Conservation (phyloP, 1,140 invertebrate genomes). For the Akabosia matsudoensis region DNA sequence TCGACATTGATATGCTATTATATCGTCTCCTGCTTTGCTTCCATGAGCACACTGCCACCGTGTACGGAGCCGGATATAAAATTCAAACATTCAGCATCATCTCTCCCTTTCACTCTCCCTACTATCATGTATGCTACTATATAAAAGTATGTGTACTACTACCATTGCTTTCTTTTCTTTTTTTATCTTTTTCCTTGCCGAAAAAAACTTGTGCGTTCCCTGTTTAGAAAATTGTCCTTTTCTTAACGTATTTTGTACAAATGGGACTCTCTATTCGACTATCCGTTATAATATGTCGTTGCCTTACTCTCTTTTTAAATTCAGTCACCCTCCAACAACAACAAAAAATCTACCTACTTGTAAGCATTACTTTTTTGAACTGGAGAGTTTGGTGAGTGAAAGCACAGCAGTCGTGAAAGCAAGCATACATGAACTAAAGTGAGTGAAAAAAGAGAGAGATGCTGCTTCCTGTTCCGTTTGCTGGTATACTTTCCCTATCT, state of each 20-base stretch:
- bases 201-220: background rate
- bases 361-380: too few relatives aligned
- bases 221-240: background rate
- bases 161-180: too few relatives aligned
- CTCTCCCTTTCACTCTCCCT: background rate
- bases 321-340: too few relatives aligned
- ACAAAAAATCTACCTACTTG: too few relatives aligned
- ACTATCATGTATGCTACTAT: too few relatives aligned
- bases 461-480: slow-evolving; percentile 11
- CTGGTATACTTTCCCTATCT: background rate
- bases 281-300: background rate
- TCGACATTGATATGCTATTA: background rate
- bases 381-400: background rate
- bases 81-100: background rate
- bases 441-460: background rate
- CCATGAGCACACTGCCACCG: background rate
- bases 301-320: background rate
- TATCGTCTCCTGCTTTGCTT: background rate
- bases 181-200: background rate
- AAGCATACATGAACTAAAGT: too few relatives aligned
- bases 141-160: background rate
- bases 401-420: background rate
- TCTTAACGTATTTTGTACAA: background rate
- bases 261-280: background rate
- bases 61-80: background rate